Evolutionary conservation across 2,113 vertebrate species (phyloP).

Genomic region (Alligator mississippiensis): DNA sequence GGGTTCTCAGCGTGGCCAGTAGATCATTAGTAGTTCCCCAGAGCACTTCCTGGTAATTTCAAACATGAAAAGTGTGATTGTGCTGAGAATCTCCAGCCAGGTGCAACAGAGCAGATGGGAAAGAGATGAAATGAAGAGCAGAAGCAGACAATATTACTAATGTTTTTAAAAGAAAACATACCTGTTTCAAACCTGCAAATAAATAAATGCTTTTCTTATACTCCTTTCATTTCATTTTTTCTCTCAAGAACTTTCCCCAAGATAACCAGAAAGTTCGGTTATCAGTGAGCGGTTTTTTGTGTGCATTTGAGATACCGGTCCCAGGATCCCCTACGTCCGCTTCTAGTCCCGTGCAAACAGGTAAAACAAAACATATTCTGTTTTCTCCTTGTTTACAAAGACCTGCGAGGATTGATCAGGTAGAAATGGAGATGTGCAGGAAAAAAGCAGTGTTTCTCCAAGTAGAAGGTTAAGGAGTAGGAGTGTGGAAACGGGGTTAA

Average conservation of each 20-base stretch:
- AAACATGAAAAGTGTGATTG: no score
- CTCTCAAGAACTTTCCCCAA: slow-evolving; percentile 91
- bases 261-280: slow-evolving; percentile 98
- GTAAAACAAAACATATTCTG: slow-evolving; percentile 66
- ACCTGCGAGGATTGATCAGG: not conserved
- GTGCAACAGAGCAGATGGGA: not conserved
- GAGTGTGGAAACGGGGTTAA: not conserved
- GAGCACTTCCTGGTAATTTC: not conserved
- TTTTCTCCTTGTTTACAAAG: fast-evolving
- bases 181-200: not conserved
- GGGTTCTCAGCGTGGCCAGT: not conserved
- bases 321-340: slow-evolving; percentile 91
- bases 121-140: not conserved
- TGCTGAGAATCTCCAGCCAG: no score
- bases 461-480: no score
- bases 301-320: slow-evolving; percentile 95
- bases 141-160: not conserved
- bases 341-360: slow-evolving; percentile 88
- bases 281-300: slow-evolving; percentile 92
- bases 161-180: fast-evolving
- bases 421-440: not conserved
- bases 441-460: fast-evolving
- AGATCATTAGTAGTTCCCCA: fast-evolving
- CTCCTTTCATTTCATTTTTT: not conserved
- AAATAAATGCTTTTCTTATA: not conserved